Evolutionary conservation across 2,888 invertebrate genomes (phyloP).

Genomic region (Caradrina clavipalpis): DNA sequence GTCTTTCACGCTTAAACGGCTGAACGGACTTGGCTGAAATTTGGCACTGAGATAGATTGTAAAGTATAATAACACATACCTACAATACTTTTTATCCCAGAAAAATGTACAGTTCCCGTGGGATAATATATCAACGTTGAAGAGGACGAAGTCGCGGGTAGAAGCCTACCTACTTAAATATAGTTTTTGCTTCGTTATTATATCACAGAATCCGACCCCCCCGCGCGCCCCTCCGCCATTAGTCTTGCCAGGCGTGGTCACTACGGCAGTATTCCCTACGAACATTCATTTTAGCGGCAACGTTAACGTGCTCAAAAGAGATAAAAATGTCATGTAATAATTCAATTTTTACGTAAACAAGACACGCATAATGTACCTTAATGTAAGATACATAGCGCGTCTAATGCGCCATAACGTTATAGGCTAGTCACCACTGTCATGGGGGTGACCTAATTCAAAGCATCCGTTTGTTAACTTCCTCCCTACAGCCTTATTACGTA

Average conservation of each 20-base stretch:
- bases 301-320: conserved; percentile 12
- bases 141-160: too few species aligned
- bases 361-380: background rate
- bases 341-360: conserved; percentile 32
- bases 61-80: too few species aligned
- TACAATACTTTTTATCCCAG: too few species aligned
- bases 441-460: conserved; percentile 37
- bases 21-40: too few species aligned
- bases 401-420: conserved; percentile 4
- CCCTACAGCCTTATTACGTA: background rate
- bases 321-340: conserved; percentile 8
- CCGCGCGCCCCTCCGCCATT: background rate
- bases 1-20: too few species aligned
- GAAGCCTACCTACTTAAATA: too few species aligned
- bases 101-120: too few species aligned
- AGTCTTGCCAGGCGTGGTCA: background rate
- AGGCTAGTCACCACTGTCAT: background rate
- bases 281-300: background rate
- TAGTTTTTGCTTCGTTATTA: conserved; percentile 1
- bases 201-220: background rate
- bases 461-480: background rate
- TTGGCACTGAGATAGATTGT: too few species aligned
- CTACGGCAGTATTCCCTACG: background rate
- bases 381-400: background rate
- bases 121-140: too few species aligned